A percentile compares a stretch with the other conserved stretches of the same genome.
These are phyloP conservation scores for Rallus crepitans DNA, from an alignment of 2,797 vertebrate genomes.

Conservation along the genomic window DNA sequence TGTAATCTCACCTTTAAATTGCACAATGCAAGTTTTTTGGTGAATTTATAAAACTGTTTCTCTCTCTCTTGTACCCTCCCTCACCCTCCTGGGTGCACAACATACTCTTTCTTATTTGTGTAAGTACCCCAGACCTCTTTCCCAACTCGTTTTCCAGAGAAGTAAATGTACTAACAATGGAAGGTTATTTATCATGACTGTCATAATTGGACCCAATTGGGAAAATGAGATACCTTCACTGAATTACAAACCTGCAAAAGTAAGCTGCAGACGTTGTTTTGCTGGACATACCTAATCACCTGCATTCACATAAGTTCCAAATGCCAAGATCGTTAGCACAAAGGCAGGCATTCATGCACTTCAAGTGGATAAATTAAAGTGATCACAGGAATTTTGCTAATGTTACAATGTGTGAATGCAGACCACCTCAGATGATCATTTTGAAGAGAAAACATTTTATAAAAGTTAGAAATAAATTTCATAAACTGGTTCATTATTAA, in stretches of 20 bases:
- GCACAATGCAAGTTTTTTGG: conserved; percentile 31
- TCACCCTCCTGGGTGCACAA: neutral
- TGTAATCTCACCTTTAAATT: conserved; percentile 48
- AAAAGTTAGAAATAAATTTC: neutral
- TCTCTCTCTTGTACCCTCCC: neutral
- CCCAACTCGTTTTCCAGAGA: conserved; percentile 21
- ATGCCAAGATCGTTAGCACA: conserved; percentile 52
- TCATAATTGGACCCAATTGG: conserved; percentile 54
- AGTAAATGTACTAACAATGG: conserved; percentile 25
- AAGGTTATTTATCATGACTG: conserved; percentile 66
- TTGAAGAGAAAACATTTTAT: neutral
- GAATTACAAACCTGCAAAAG: conserved; percentile 61
- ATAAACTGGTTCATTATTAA: neutral
- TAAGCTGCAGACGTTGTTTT: conserved; percentile 35
- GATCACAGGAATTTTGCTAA: conserved; percentile 22
- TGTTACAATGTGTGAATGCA: neutral
- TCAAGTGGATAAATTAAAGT: conserved; percentile 40
- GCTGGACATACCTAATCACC: conserved; percentile 50
- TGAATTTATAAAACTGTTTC: conserved; percentile 41
- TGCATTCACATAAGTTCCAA: conserved; percentile 33
- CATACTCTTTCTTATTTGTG: neutral
- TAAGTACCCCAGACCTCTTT: conserved; percentile 48
- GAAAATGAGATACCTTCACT: conserved; percentile 45
- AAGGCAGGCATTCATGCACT: conserved; percentile 46
- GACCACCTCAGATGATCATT: neutral